A percentile compares a stretch with the other conserved stretches of the same genome.
phyloP scores from a whole-genome alignment of 1,140 invertebrate genomes.

The Lordiphosa collinella region DNA sequence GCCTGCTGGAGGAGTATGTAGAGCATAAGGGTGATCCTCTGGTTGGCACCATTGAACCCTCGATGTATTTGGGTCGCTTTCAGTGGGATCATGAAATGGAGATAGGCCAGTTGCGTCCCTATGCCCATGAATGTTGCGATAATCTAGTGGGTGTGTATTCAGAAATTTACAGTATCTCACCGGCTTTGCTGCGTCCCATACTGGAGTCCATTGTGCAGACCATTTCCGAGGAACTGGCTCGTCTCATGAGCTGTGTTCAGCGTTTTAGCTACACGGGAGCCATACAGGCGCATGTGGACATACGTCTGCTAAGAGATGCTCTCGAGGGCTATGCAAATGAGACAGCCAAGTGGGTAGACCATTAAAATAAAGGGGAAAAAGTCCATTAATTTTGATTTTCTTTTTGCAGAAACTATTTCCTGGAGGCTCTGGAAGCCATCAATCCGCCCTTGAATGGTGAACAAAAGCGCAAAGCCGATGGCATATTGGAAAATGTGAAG shows the following conservation, averaged over 20 bases:
- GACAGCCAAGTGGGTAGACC: slow-evolving; percentile 63
- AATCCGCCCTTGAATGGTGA: slow-evolving; percentile 65
- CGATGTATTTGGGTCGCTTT: slow-evolving; percentile 95
- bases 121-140: slow-evolving; percentile 95
- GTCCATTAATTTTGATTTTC: too few species aligned
- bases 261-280: slow-evolving; percentile 72
- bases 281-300: slow-evolving; percentile 75
- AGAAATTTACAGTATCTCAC: slow-evolving; percentile 90
- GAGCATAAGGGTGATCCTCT: slow-evolving; percentile 96
- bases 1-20: slow-evolving; percentile 90
- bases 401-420: slow-evolving; percentile 63
- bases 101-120: slow-evolving; percentile 88
- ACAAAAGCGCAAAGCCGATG: slow-evolving; percentile 70
- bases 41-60: slow-evolving; percentile 95
- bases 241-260: slow-evolving; percentile 88
- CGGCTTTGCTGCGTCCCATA: slow-evolving; percentile 87
- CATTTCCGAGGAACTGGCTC: slow-evolving; percentile 93
- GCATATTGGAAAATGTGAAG: slow-evolving; percentile 74
- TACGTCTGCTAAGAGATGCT: slow-evolving; percentile 65
- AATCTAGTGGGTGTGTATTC: slow-evolving; percentile 95
- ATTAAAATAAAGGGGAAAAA: not conserved
- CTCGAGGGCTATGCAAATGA: slow-evolving; percentile 74
- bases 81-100: slow-evolving; percentile 90
- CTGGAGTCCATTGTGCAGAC: slow-evolving; percentile 93
- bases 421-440: slow-evolving; percentile 78